Evolutionary conservation across 2,888 invertebrate genomes (phyloP).

Genomic region (Neocrepidodera transversa): DNA sequence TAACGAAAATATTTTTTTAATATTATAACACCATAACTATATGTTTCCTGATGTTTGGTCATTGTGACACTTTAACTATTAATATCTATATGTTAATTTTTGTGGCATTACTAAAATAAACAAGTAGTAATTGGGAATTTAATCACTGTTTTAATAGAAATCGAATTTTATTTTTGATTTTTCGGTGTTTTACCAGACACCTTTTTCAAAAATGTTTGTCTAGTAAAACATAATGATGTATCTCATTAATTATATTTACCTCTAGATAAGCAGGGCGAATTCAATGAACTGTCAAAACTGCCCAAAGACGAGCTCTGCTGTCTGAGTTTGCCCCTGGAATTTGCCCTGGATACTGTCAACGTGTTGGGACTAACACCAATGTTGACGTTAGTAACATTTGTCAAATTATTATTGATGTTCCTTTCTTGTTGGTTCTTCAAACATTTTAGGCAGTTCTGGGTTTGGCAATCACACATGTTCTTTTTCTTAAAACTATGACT

Average conservation of each 20-base stretch:
- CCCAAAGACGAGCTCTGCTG: conserved; percentile 59
- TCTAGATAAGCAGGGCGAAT: conserved; percentile 66
- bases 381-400: conserved; percentile 53
- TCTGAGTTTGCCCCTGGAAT: conserved; percentile 52
- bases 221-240: too few species aligned
- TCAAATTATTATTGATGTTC: conserved; percentile 55
- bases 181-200: too few species aligned
- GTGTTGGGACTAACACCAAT: conserved; percentile 49
- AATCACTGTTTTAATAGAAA: too few species aligned
- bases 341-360: conserved; percentile 51
- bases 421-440: conserved; percentile 50
- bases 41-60: too few species aligned
- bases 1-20: too few species aligned
- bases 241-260: conserved; percentile 61
- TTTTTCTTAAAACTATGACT: conserved; percentile 55
- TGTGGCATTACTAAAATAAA: too few species aligned
- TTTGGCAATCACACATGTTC: conserved; percentile 45
- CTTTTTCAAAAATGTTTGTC: too few species aligned
- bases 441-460: conserved; percentile 54
- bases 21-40: too few species aligned
- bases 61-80: too few species aligned
- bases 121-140: too few species aligned
- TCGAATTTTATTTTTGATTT: too few species aligned
- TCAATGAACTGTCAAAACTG: conserved; percentile 63
- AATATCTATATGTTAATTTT: too few species aligned